Conservation (phyloP, 1,140 invertebrate genomes). For the Hylaeus anthracinus region DNA sequence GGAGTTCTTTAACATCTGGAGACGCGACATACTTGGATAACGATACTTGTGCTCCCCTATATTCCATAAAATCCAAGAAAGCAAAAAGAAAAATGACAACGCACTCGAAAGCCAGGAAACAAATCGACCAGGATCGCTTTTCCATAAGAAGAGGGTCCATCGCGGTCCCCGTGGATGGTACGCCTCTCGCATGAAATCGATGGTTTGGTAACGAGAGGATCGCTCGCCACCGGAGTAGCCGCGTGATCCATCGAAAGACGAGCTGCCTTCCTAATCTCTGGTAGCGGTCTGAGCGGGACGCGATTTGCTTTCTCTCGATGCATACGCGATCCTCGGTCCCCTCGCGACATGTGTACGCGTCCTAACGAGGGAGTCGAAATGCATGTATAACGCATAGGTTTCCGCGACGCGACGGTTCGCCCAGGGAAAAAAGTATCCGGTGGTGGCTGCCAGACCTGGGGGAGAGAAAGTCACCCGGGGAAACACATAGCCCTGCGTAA, state of each 20-base stretch:
- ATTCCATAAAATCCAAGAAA: too few relatives aligned
- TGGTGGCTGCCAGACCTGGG: slow-evolving; percentile 5
- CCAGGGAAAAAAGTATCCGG: slow-evolving; percentile 8
- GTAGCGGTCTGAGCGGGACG: background rate
- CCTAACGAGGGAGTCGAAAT: slow-evolving; percentile 28
- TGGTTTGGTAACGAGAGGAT: background rate
- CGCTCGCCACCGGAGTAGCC: background rate
- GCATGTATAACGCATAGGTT: slow-evolving; percentile 31
- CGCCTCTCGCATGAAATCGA: background rate
- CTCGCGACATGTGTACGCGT: slow-evolving; percentile 18
- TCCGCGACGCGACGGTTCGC: background rate
- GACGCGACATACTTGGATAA: too few relatives aligned
- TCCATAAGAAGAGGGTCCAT: too few relatives aligned
- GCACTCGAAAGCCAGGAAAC: too few relatives aligned
- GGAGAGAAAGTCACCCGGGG: slow-evolving; percentile 57
- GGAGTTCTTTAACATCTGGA: too few relatives aligned
- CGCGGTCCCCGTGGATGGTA: too few relatives aligned
- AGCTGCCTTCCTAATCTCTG: slow-evolving; percentile 17
- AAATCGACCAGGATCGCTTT: too few relatives aligned
- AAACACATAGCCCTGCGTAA: slow-evolving; percentile 66
- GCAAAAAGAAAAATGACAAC: too few relatives aligned
- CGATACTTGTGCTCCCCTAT: too few relatives aligned
- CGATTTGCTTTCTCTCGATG: slow-evolving; percentile 43
- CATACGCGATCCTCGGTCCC: slow-evolving; percentile 13
- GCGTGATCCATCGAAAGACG: background rate